Evolutionary conservation across 2,888 invertebrate species (phyloP).

Genomic region (Drosophila macrospina): DNA sequence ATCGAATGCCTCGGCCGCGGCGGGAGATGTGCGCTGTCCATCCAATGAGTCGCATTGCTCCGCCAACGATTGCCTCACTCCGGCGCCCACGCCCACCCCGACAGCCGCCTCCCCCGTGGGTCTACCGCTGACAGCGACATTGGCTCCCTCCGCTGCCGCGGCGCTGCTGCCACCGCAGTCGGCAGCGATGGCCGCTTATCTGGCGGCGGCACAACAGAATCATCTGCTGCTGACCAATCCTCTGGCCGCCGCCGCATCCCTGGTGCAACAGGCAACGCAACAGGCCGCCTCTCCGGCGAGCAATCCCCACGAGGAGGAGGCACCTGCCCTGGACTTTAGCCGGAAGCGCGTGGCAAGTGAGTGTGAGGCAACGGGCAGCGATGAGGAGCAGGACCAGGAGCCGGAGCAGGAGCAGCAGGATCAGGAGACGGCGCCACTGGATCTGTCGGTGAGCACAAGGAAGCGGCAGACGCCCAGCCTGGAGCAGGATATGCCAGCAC

Average conservation of each 20-base stretch:
- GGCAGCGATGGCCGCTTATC: slow-evolving; percentile 93
- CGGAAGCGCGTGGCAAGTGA: slow-evolving; percentile 87
- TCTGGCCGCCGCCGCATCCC: slow-evolving; percentile 89
- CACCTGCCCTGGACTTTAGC: slow-evolving; percentile 92
- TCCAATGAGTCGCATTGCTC: slow-evolving; percentile 92
- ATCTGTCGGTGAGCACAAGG: slow-evolving; percentile 92
- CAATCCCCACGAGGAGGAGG: slow-evolving; percentile 85
- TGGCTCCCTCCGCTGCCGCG: slow-evolving; percentile 89
- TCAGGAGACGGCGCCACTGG: slow-evolving; percentile 86
- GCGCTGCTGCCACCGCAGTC: slow-evolving; percentile 91
- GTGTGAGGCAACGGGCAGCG: slow-evolving; percentile 70
- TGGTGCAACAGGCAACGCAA: slow-evolving; percentile 85
- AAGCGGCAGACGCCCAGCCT: slow-evolving; percentile 91
- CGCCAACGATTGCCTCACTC: slow-evolving; percentile 86
- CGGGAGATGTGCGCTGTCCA: slow-evolving; percentile 90
- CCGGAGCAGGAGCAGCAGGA: slow-evolving; percentile 27
- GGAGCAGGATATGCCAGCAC: slow-evolving; percentile 87
- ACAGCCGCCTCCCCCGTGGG: slow-evolving; percentile 86
- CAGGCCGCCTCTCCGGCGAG: slow-evolving; percentile 70
- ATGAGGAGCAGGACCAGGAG: slow-evolving; percentile 51
- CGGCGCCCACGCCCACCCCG: slow-evolving; percentile 86
- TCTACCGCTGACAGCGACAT: slow-evolving; percentile 88
- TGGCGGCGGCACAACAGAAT: slow-evolving; percentile 91
- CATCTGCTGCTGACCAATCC: slow-evolving; percentile 91
- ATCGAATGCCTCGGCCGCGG: slow-evolving; percentile 88